phyloP scores from a whole-genome alignment of 2,888 invertebrate species.

The Himalopsyche anomala region DNA sequence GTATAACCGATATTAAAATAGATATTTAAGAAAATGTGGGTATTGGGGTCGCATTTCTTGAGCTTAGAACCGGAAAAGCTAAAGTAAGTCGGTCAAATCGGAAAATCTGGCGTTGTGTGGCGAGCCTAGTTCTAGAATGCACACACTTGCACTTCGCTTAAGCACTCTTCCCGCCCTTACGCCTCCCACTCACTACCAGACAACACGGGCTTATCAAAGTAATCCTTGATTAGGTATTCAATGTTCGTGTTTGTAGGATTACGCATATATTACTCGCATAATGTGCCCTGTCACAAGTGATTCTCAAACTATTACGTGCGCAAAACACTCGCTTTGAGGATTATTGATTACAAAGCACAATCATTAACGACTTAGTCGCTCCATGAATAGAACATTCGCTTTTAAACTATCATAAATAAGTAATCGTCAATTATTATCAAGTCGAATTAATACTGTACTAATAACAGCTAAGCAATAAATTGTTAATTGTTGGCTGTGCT shows the following conservation, averaged over 20 bases:
- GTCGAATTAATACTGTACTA: no score
- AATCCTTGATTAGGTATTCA: conserved; percentile 42
- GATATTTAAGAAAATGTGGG: no score
- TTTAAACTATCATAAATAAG: no score
- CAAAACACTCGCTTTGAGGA: conserved; percentile 7
- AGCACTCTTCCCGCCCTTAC: conserved; percentile 35
- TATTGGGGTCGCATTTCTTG: no score
- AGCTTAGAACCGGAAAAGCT: no score
- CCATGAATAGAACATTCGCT: neutral
- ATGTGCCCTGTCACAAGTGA: neutral
- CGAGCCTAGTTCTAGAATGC: neutral
- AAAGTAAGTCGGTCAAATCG: no score
- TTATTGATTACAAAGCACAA: conserved; percentile 16
- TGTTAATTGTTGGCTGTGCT: no score
- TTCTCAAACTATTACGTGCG: conserved; percentile 1
- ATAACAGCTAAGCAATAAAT: no score
- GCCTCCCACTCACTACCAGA: conserved; percentile 20
- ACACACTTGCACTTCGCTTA: neutral
- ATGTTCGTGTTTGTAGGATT: conserved; percentile 41
- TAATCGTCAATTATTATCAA: no score
- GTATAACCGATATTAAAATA: no score
- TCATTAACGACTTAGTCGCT: conserved; percentile 6
- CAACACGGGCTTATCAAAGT: conserved; percentile 37
- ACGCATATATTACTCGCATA: conserved; percentile 39
- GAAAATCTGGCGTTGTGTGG: neutral